These are phyloP conservation scores for Apostichopus californicus DNA, from an alignment of 35 echinoderm and acorn worm genomes.

Conservation along the genomic window DNA sequence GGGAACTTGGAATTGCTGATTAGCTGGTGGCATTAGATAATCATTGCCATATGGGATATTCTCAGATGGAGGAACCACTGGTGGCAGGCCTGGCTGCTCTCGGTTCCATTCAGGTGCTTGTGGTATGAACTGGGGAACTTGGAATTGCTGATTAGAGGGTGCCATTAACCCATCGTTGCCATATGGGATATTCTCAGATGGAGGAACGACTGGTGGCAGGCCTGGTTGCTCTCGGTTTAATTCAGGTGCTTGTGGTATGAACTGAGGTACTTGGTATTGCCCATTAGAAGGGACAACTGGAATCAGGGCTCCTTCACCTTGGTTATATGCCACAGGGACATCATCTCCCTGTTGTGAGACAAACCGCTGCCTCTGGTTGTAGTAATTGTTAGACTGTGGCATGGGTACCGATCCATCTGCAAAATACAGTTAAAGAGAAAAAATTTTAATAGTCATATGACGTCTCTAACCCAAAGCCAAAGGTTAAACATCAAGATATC, in stretches of 20 bases:
- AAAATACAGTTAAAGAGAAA: no score
- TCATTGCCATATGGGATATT: not conserved
- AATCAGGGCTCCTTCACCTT: no score
- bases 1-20: not conserved
- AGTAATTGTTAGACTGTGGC: no score
- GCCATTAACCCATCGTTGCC: not conserved
- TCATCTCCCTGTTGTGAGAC: no score
- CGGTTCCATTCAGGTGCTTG: not conserved
- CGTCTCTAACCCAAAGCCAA: no score
- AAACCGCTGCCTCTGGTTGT: no score
- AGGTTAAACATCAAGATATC: no score
- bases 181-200: not conserved
- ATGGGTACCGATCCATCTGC: no score
- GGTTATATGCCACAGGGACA: no score
- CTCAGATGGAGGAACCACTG: not conserved
- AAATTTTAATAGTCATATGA: no score
- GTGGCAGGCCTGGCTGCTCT: not conserved
- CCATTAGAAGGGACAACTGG: not conserved
- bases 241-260: not conserved
- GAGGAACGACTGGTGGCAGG: not conserved
- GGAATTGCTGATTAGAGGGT: not conserved
- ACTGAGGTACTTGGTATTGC: not conserved
- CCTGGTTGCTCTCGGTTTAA: not conserved
- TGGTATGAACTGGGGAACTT: not conserved
- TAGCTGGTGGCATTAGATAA: not conserved